Conservation (phyloP, 2,113 vertebrate species). For the Macquaria ambigua region DNA sequence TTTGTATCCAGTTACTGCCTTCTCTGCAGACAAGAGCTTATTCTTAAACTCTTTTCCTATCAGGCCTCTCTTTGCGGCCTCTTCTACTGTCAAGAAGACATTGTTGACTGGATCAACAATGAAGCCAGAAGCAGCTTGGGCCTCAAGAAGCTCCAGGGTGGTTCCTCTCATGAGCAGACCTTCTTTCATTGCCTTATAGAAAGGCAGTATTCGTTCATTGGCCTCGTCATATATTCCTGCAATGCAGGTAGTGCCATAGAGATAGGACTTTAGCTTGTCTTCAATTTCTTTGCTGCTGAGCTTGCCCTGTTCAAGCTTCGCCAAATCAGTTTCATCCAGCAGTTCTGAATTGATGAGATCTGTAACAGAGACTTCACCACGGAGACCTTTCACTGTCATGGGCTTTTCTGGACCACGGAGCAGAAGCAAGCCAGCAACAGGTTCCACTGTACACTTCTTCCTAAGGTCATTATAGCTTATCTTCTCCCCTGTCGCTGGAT, state of each 20-base stretch:
- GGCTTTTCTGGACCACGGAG: constrained; percentile 86
- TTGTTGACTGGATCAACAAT: constrained; percentile 98
- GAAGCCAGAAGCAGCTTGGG: constrained; percentile 97
- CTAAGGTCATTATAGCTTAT: constrained; percentile 90
- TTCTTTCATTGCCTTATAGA: constrained; percentile 97
- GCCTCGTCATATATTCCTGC: constrained; percentile 97
- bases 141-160: constrained; percentile 95
- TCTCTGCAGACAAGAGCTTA: constrained; percentile 96
- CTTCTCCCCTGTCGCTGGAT: constrained; percentile 89
- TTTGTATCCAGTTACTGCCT: constrained; percentile 94
- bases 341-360: constrained; percentile 88
- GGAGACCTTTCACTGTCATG: constrained; percentile 90
- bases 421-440: constrained; percentile 90
- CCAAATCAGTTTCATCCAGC: constrained; percentile 86
- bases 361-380: constrained; percentile 85
- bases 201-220: constrained; percentile 90
- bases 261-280: constrained; percentile 91
- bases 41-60: constrained; percentile 96
- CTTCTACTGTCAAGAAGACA: constrained; percentile 91
- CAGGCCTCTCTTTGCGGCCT: constrained; percentile 90
- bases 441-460: constrained; percentile 89
- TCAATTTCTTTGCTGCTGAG: constrained; percentile 91
- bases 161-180: constrained; percentile 94
- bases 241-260: constrained; percentile 94
- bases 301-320: constrained; percentile 85